Conservation (phyloP, 2,113 vertebrate genomes). For the Trogon surrucura region DNA sequence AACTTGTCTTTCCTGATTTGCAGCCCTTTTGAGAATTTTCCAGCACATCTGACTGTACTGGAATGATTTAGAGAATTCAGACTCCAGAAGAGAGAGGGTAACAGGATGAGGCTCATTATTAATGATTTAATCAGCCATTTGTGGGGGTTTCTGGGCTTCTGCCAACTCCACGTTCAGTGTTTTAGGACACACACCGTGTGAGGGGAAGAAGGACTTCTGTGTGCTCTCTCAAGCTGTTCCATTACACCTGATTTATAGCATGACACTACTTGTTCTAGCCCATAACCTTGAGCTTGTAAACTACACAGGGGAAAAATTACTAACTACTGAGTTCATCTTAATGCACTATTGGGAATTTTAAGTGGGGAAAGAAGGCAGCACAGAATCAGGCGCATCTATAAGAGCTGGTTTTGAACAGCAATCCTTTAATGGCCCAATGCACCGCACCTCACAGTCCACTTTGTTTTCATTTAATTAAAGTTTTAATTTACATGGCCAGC, state of each 20-base stretch:
- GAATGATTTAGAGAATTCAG: background rate
- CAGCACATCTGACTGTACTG: background rate
- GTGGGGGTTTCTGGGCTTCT: background rate
- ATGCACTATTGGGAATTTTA: slow-evolving; percentile 50
- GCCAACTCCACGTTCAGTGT: slow-evolving; percentile 58
- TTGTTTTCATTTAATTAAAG: slow-evolving; percentile 67
- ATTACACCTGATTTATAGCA: slow-evolving; percentile 85
- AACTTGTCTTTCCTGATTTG: background rate
- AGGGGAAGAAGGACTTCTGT: slow-evolving; percentile 63
- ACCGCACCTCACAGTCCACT: slow-evolving; percentile 42
- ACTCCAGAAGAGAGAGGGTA: background rate
- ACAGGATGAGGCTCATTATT: background rate
- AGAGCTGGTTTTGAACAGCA: slow-evolving; percentile 53
- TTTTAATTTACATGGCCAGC: slow-evolving; percentile 56
- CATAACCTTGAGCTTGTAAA: slow-evolving; percentile 80
- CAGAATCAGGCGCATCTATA: background rate
- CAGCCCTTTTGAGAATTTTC: background rate
- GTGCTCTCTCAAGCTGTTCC: slow-evolving; percentile 74
- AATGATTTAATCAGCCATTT: background rate
- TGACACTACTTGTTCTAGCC: slow-evolving; percentile 75
- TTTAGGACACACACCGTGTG: slow-evolving; percentile 56
- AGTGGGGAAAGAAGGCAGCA: background rate
- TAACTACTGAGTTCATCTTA: slow-evolving; percentile 58
- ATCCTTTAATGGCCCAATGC: background rate
- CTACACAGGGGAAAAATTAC: slow-evolving; percentile 71